Conservation (phyloP, 2,888 invertebrate species). For the Anarsia innoxiella region DNA sequence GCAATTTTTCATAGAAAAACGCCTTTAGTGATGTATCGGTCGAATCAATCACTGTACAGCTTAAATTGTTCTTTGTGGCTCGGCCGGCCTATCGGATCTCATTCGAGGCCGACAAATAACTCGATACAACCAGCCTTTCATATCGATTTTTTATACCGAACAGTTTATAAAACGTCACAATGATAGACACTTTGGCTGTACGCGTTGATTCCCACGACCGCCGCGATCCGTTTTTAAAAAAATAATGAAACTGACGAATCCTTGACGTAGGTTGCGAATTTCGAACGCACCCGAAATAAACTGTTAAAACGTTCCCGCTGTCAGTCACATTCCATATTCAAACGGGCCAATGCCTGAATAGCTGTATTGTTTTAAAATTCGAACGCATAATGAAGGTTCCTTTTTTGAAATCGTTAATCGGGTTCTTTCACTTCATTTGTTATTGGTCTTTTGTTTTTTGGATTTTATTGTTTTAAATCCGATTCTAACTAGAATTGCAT, state of each 20-base stretch:
- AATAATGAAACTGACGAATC: slow-evolving; percentile 40
- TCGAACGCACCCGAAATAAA: slow-evolving; percentile 49
- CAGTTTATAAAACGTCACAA: slow-evolving; percentile 36
- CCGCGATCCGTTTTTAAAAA: slow-evolving; percentile 41
- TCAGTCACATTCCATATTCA: slow-evolving; percentile 67
- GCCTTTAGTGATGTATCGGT: slow-evolving; percentile 73
- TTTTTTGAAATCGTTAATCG: slow-evolving; percentile 64
- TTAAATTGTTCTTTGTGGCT: slow-evolving; percentile 61
- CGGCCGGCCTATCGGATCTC: slow-evolving; percentile 49
- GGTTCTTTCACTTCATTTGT: slow-evolving; percentile 68
- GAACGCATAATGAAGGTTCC: slow-evolving; percentile 58
- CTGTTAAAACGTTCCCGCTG: slow-evolving; percentile 54
- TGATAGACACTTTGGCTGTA: slow-evolving; percentile 23
- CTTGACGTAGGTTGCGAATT: slow-evolving; percentile 40
- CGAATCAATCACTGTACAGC: slow-evolving; percentile 70
- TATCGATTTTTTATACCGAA: slow-evolving; percentile 16
- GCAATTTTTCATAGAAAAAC: slow-evolving; percentile 76
- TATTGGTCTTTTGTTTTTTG: slow-evolving; percentile 38
- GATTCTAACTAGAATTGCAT: slow-evolving; percentile 36
- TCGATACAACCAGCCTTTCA: slow-evolving; percentile 30
- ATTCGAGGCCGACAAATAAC: slow-evolving; percentile 40
- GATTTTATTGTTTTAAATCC: no score
- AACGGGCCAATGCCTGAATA: slow-evolving; percentile 58
- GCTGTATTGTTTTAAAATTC: slow-evolving; percentile 67
- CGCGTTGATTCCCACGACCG: slow-evolving; percentile 40